Evolutionary conservation across 2,888 invertebrate genomes (phyloP).

Genomic region (Epinotia bilunana): DNA sequence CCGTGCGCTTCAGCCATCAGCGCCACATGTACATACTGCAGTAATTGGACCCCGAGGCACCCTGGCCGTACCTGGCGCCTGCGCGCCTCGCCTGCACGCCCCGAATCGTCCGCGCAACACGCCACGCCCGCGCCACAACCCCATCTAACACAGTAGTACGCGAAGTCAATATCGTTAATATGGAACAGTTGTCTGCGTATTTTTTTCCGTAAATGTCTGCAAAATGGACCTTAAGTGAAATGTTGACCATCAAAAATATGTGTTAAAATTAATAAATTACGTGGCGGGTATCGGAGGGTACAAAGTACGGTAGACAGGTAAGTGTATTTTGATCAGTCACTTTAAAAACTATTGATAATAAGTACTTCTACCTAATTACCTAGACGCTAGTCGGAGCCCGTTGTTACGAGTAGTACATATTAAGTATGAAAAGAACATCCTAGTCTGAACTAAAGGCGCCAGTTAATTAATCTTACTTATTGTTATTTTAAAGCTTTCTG

Average conservation of each 20-base stretch:
- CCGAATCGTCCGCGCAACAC: constrained; percentile 34
- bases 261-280: background rate
- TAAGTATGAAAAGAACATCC: background rate
- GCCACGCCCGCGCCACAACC: constrained; percentile 39
- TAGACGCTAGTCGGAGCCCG: background rate
- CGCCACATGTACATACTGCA: no score
- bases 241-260: background rate
- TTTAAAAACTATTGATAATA: background rate
- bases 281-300: background rate
- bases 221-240: background rate
- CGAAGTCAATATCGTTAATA: background rate
- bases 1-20: no score
- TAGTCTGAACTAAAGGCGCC: background rate
- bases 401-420: background rate
- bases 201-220: no score
- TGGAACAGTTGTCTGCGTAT: background rate
- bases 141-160: background rate
- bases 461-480: background rate
- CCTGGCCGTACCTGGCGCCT: constrained; percentile 75
- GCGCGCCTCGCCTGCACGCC: constrained; percentile 40
- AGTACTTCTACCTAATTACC: background rate
- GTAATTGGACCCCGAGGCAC: no score
- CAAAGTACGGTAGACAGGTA: background rate
- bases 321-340: background rate
- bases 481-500: background rate